A percentile compares a stretch with the other conserved stretches of the same genome.
Evolutionary conservation across 2,888 invertebrate species (phyloP).

Genomic region (Keiferia lycopersicella): DNA sequence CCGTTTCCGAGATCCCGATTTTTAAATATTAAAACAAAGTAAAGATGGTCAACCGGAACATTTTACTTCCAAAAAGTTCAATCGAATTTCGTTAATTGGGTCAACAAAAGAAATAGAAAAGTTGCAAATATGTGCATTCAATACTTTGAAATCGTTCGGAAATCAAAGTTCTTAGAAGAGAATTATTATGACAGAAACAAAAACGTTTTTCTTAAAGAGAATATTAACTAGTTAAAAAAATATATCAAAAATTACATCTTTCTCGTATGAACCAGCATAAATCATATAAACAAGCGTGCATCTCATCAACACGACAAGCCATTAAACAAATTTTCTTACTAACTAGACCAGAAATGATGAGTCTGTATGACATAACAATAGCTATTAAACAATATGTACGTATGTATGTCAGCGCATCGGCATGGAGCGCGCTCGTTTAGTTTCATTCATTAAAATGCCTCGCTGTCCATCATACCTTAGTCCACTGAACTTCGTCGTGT

Average conservation of each 20-base stretch:
- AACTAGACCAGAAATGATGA: slow-evolving; percentile 4
- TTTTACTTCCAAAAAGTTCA: too few relatives aligned
- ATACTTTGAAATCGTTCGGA: too few relatives aligned
- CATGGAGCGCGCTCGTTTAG: background rate
- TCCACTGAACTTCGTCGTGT: background rate
- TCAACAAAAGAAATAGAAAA: too few relatives aligned
- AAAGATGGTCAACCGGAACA: too few relatives aligned
- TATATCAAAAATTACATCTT: background rate
- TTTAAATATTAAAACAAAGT: too few relatives aligned
- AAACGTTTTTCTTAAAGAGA: too few relatives aligned
- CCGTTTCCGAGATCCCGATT: too few relatives aligned
- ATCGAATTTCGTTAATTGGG: too few relatives aligned
- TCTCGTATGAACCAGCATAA: background rate
- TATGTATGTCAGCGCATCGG: background rate
- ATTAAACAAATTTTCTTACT: background rate
- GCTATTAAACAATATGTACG: slow-evolving; percentile 1
- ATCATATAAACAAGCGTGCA: background rate
- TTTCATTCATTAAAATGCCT: slow-evolving; percentile 9
- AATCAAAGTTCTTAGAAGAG: too few relatives aligned
- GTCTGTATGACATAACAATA: slow-evolving; percentile 7
- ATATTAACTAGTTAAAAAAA: too few relatives aligned
- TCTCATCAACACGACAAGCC: slow-evolving; percentile 4
- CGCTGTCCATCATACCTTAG: background rate
- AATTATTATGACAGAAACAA: too few relatives aligned
- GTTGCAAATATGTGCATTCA: too few relatives aligned